A percentile compares a stretch with the other conserved stretches of the same genome.
Conservation (phyloP, 2,888 invertebrate genomes). For the Stenodema calcarata region DNA sequence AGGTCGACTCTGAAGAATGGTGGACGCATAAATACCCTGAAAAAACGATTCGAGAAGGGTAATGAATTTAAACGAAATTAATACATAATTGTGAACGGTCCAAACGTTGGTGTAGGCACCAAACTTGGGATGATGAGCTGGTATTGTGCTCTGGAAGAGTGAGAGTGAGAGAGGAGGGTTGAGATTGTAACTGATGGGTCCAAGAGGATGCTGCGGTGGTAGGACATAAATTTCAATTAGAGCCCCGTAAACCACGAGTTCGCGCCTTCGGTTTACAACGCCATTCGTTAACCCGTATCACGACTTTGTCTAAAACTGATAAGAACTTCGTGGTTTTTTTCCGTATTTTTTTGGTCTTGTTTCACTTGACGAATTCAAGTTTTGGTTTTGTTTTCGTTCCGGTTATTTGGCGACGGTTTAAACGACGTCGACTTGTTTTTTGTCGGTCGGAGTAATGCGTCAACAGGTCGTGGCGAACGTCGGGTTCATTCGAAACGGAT, state of each 20-base stretch:
- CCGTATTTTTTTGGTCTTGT: too few species aligned
- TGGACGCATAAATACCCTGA: not conserved
- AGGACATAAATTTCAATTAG: constrained; percentile 50
- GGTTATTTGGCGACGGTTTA: not conserved
- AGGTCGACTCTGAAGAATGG: not conserved
- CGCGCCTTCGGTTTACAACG: constrained; percentile 40
- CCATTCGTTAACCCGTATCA: constrained; percentile 40
- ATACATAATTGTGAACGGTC: not conserved
- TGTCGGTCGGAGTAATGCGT: constrained; percentile 4
- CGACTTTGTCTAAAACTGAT: constrained; percentile 40
- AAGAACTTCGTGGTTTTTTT: too few species aligned
- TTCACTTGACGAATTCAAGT: not conserved
- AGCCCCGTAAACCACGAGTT: constrained; percentile 46
- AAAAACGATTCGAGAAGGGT: not conserved
- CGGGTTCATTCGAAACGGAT: not conserved
- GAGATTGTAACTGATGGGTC: not conserved
- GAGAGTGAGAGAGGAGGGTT: not conserved
- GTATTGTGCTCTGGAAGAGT: not conserved
- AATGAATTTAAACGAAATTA: not conserved
- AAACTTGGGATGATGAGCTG: not conserved
- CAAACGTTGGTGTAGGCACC: not conserved
- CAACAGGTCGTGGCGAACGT: not conserved
- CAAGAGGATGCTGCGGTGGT: not conserved
- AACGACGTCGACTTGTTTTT: not conserved
- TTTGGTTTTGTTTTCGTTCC: not conserved